Base-by-base conservation (phyloP, 1,140 invertebrate genomes). In the Coptotermes formosanus region DNA sequence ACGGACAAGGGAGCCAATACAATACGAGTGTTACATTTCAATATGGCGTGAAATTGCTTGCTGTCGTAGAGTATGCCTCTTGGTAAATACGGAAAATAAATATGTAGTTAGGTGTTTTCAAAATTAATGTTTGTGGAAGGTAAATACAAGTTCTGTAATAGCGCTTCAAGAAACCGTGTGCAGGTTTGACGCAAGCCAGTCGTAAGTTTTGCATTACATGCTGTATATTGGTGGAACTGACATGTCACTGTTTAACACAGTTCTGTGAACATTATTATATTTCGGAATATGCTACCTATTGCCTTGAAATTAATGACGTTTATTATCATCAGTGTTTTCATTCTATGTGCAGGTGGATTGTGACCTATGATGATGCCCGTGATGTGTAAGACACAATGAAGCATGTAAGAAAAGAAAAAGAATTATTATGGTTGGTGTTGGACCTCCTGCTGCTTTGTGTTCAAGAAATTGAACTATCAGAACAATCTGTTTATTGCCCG, bases 1-100 rank as follows among this genome's bases (percentile, higher is more conserved):
- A 69, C n/a, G 64, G n/a, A 69, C 64, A 69, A 69, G 14, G n/a
- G n/a, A 69, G n/a, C 64, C 64, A 69, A 69, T 69, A 69, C 52
- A 9, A 19, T 55, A 14, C 19, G 9, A 16, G 64, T 69, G 25
- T 69, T 69, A 69, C n/a, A 69, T 69, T 69, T n/a, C 64, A 69
- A 69, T n/a, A 69, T 69, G 64, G 64, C 64, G 64, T 69, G 6
- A n/a, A 12, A 7, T 23, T 21, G n/a, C 3, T 9, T 8, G 12
- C 64, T 69, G 64, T 69, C 64, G n/a, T 69, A n/a, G 4, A 69
- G n/a, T 21, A 12, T n/a, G 64, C n/a, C 1, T 69, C 3, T n/a
- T 25, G 64, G n/a, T n/a, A 69, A 69, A 69, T 3, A 69, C 3
- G 12, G 14, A 69, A 55, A 12, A 7, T 69, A 12, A n/a, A n/a